Percentiles rank a stretch among this genome's conserved stretches.
phyloP scores from a whole-genome alignment of 2,888 invertebrate species.

The Nephrotoma appendiculata region DNA sequence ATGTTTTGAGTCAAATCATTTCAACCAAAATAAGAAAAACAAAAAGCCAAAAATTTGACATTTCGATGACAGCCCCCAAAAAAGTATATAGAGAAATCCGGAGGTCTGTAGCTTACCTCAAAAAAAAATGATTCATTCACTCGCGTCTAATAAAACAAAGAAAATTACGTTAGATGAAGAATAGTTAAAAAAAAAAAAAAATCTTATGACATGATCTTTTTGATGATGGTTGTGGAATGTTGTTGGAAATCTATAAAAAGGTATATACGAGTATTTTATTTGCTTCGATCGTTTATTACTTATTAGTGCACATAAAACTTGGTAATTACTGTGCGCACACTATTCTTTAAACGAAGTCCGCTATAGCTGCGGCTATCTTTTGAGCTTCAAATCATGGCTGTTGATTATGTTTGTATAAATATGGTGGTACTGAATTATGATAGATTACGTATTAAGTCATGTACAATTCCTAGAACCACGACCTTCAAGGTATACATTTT shows the following conservation, averaged over 20 bases:
- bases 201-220: not conserved
- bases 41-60: not conserved
- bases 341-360: not conserved
- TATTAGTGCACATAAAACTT: not conserved
- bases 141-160: not conserved
- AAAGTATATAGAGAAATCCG: not conserved
- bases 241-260: not conserved
- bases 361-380: not conserved
- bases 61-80: not conserved
- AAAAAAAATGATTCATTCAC: not conserved
- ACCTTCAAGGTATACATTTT: not conserved
- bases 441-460: not conserved
- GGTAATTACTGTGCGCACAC: not conserved
- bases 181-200: not conserved
- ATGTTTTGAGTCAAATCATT: not conserved
- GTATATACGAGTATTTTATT: not conserved
- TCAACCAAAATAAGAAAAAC: not conserved
- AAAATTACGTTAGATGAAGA: not conserved
- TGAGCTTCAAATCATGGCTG: not conserved
- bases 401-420: not conserved
- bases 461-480: not conserved
- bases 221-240: not conserved
- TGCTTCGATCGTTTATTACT: not conserved
- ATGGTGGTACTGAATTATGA: not conserved
- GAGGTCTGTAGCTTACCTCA: not conserved